Conservation (phyloP, 1,140 invertebrate species). For the Bombus haemorrhoidalis region DNA sequence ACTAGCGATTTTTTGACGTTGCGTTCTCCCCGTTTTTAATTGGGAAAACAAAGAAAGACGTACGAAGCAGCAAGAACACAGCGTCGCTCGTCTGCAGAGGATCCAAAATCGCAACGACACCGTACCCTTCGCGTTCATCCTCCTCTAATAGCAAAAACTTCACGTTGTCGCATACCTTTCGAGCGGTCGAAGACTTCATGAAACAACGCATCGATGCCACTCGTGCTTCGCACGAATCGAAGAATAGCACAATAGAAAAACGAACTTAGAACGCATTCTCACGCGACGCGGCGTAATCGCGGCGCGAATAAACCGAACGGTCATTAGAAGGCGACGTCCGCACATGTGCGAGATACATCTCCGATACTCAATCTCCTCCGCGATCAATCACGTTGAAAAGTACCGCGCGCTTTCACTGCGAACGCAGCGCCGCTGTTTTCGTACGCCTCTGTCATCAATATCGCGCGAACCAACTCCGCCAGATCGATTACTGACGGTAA, state of each 20-base stretch:
- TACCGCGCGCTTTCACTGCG: conserved; percentile 57
- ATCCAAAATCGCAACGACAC: too few relatives aligned
- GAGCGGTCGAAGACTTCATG: background rate
- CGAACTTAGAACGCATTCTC: conserved; percentile 23
- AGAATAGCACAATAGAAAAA: background rate
- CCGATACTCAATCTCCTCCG: conserved; percentile 58
- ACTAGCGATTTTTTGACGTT: too few relatives aligned
- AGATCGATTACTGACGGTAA: conserved; percentile 54
- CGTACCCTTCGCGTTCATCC: too few relatives aligned
- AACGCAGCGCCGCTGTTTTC: conserved; percentile 23
- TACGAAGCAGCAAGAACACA: too few relatives aligned
- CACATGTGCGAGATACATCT: conserved; percentile 52
- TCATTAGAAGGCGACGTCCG: conserved; percentile 50
- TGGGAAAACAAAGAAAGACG: too few relatives aligned
- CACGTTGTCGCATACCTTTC: background rate
- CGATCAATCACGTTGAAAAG: conserved; percentile 59
- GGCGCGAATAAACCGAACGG: background rate
- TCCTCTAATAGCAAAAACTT: background rate
- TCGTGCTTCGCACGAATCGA: too few relatives aligned
- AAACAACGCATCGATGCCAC: background rate
- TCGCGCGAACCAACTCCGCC: conserved; percentile 18
- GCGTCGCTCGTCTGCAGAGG: too few relatives aligned
- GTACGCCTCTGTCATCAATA: conserved; percentile 37
- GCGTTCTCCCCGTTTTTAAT: too few relatives aligned
- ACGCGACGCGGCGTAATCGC: conserved; percentile 22